phyloP scores from a whole-genome alignment of 2,113 vertebrate species.

The Prolemur simus region DNA sequence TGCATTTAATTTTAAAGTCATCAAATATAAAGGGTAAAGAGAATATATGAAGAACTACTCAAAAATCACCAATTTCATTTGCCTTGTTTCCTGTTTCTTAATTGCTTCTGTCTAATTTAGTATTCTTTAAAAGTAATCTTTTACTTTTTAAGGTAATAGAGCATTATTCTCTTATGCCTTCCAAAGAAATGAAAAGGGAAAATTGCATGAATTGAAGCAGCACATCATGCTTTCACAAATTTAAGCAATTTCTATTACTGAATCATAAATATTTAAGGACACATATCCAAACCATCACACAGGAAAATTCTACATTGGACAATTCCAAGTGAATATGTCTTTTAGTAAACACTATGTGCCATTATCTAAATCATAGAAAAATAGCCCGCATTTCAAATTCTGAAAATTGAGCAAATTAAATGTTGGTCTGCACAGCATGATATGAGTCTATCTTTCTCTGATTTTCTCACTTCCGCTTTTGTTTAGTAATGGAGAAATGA shows the following conservation, averaged over 20 bases:
- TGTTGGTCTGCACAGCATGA: neutral
- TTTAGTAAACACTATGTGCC: conserved; percentile 53
- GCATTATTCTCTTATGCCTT: conserved; percentile 2
- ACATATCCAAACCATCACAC: neutral
- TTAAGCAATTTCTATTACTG: conserved; percentile 62
- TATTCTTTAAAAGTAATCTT: conserved; percentile 18
- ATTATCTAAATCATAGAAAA: conserved; percentile 65
- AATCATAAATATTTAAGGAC: conserved; percentile 73
- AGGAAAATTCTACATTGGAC: conserved; percentile 51
- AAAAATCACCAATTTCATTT: neutral
- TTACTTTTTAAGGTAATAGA: conserved; percentile 62
- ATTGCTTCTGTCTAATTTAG: conserved; percentile 31
- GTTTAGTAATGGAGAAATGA: neutral
- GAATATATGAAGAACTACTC: neutral
- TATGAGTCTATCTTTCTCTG: neutral
- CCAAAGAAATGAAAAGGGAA: conserved; percentile 35
- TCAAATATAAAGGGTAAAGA: conserved; percentile 10
- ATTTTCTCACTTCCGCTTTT: neutral
- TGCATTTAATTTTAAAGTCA: conserved; percentile 12
- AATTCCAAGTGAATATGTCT: conserved; percentile 16
- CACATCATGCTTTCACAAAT: conserved; percentile 33
- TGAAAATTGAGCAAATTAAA: conserved; percentile 70
- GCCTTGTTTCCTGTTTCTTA: conserved; percentile 50
- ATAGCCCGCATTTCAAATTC: conserved; percentile 35
- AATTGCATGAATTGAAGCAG: conserved; percentile 17